Evolutionary conservation across 2,113 vertebrate genomes (phyloP), one percentile per base, ranked within the genome.

Genomic region (Kryptolebias marmoratus): DNA sequence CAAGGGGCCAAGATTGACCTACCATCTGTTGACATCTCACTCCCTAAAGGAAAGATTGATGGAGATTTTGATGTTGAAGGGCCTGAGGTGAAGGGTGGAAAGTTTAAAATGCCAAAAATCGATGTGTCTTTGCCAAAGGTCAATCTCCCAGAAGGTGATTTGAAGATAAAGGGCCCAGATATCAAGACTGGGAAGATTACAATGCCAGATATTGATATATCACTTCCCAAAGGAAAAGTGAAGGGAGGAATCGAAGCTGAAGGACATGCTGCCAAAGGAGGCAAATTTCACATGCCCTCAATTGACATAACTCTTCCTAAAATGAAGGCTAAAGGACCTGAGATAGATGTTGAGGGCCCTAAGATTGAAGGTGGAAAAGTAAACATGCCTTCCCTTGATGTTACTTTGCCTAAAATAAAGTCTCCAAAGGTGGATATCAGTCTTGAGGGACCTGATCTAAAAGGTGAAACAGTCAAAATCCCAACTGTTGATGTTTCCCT

Each of bases 271-370:
- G 66, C n/a, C 5, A 79, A 83, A 75, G 73, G 73, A 56, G 77
- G 87, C 49, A 90, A 45, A 80, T 86, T 93, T 1, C 82, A 86
- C 14, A 83, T 94, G 74, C 86, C 92, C 1, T 75, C 83, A 22
- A 22, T 22, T 22, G 22, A 22, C n/a, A 47, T 93, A 1, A 90
- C 88, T 0, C 68, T 94, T 16, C 91, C 91, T 1, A 90, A 87
- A 80, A 76, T 91, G 1, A 92, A 83, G 73, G 39, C 70, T 0
- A 78, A 82, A 31, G 84, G 79, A 27, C 63, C 71, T 59, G 71
- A 79, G 3, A 58, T 85, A 18, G 59, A 89, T 27, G 30, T 86
- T 11, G 72, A 84, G 7, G 71, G 73, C 0, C 60, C 71, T 61
- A 60, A 82, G 2, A 67, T 83, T 58, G 88, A 87, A 67, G 80